These are phyloP conservation scores for Nibea coibor DNA, from an alignment of 2,113 vertebrate genomes.

Conservation along the genomic window DNA sequence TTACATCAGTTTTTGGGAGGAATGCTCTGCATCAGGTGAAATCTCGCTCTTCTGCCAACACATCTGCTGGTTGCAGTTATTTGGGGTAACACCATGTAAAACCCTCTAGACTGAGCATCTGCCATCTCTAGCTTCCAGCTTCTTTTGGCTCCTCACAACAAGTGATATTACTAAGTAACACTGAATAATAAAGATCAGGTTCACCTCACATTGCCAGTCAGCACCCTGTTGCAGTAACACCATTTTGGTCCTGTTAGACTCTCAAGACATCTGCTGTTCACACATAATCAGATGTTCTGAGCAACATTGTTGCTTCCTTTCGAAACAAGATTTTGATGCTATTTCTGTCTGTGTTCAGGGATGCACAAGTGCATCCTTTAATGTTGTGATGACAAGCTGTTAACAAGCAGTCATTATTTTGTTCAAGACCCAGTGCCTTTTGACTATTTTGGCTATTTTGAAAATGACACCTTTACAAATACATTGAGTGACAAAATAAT, in stretches of 20 bases:
- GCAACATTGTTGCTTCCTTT: slow-evolving; percentile 30
- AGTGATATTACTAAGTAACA: slow-evolving; percentile 63
- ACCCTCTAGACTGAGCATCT: slow-evolving; percentile 58
- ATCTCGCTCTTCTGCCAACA: slow-evolving; percentile 42
- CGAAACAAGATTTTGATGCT: slow-evolving; percentile 35
- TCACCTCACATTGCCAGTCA: slow-evolving; percentile 49
- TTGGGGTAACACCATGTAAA: slow-evolving; percentile 58
- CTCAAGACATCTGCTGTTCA: slow-evolving; percentile 67
- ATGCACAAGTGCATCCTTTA: neutral
- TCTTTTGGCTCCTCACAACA: slow-evolving; percentile 45
- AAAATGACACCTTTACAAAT: neutral
- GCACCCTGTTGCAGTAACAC: slow-evolving; percentile 53
- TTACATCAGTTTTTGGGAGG: slow-evolving; percentile 23
- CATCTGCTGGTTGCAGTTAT: slow-evolving; percentile 58
- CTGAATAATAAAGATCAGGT: slow-evolving; percentile 60
- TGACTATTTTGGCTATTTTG: neutral
- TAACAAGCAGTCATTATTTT: neutral
- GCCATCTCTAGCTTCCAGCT: slow-evolving; percentile 47
- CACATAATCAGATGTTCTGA: slow-evolving; percentile 61
- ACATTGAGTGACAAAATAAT: neutral
- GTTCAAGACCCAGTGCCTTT: neutral
- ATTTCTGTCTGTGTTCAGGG: slow-evolving; percentile 26
- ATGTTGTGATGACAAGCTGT: neutral
- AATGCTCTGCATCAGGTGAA: slow-evolving; percentile 42
- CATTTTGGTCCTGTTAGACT: slow-evolving; percentile 43